Base-by-base conservation (phyloP, 2,797 vertebrate genomes). In the Epinephelus coioides region DNA sequence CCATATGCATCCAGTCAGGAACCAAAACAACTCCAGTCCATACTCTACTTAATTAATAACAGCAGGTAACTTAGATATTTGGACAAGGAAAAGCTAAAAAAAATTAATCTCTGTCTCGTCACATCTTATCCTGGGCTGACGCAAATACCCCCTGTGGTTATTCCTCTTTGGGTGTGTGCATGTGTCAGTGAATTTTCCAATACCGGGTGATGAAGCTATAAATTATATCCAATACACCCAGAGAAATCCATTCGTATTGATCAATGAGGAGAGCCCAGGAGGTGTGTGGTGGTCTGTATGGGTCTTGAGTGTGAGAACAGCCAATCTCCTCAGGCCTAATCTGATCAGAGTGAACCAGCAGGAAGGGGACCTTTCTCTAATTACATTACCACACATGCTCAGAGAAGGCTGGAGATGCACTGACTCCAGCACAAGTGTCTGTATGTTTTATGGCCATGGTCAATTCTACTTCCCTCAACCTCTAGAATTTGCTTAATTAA, bases 311-410 rank as follows among this genome's bases (percentile, higher is more conserved):
- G 84, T 79, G 84, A 83, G 61, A 49, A 79, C 80, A 76, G 86
- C 73, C 88, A 81, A 82, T 91, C 85, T 84, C 70, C 73, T 85
- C 61, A 68, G 66, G 47, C 49, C 81, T 94, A 94, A 95, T 94
- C 92, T 88, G 92, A 93, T 94, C 90, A 92, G 74, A 78, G 85
- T 53, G 65, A 78, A 59, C 60, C 65, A 76, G 73, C 78, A 73
- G 83, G 78, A 84, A 65, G 76, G 59, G 70, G 79, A 86, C 84
- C 83, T 90, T 90, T 86, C 60, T 84, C 71, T 92, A 92, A 95
- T 94, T 78, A 89, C 84, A 89, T 93, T 90, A 91, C 60, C 62
- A 46, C 87, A 73, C 83, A 73, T 38, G 79, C 73, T 83, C 64
- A 63, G 63, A 84, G 43, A 40, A 34, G 38, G 19, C 65, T 46